Evolutionary conservation across 2,113 vertebrate species (phyloP).

Genomic region (Aplodontia rufa): DNA sequence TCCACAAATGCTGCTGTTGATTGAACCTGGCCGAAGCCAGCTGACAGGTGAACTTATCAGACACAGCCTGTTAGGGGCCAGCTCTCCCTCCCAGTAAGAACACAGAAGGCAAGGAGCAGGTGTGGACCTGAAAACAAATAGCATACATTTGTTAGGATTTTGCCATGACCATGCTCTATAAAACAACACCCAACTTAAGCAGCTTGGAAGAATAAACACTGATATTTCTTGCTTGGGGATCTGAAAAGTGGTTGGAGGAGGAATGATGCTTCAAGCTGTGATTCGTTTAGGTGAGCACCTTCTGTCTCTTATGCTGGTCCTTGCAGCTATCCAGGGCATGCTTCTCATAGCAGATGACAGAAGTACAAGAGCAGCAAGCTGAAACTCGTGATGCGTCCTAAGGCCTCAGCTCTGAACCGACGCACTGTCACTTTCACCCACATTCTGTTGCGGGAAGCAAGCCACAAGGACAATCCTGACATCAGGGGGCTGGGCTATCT

Average conservation of each 20-base stretch:
- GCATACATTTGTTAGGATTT: neutral
- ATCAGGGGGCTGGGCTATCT: too few species aligned
- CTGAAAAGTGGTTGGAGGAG: neutral
- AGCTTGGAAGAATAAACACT: neutral
- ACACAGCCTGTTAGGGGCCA: neutral
- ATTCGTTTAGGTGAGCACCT: neutral
- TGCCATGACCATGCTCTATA: neutral
- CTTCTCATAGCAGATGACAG: neutral
- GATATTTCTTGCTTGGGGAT: neutral
- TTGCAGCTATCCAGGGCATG: neutral
- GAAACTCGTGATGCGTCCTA: neutral
- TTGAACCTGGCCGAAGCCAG: neutral
- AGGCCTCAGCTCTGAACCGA: neutral
- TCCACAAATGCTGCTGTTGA: neutral
- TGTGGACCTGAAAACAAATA: neutral
- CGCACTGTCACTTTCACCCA: neutral
- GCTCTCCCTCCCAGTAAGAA: neutral
- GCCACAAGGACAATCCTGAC: neutral
- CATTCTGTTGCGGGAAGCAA: neutral
- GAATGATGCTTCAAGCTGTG: neutral
- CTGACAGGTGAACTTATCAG: neutral
- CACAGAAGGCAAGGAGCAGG: neutral
- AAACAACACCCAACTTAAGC: neutral
- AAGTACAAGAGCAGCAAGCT: neutral
- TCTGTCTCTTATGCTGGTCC: neutral